A percentile compares a stretch with the other conserved stretches of the same genome.
Evolutionary conservation across 2,797 vertebrate genomes (phyloP).

Genomic region (Sarcophilus harrisii): DNA sequence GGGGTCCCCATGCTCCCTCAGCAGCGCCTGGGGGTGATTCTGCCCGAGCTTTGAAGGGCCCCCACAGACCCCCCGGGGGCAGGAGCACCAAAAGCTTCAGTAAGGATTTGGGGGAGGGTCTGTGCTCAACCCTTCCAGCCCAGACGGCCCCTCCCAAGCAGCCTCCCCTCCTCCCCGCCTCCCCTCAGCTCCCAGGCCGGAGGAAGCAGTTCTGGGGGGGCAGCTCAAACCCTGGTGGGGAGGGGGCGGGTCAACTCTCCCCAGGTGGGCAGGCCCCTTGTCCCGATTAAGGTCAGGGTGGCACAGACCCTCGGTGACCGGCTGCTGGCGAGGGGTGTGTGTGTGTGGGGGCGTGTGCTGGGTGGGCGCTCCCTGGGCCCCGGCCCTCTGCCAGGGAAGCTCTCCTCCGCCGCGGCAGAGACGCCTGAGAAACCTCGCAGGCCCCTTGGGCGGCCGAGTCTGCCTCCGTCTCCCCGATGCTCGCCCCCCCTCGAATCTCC

Average conservation of each 20-base stretch:
- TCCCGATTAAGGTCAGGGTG: constrained; percentile 9
- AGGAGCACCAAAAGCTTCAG: neutral
- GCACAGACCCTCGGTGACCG: neutral
- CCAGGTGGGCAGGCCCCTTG: neutral
- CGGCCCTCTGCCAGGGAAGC: too few relatives aligned
- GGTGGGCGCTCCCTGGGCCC: neutral
- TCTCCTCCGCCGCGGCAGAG: too few relatives aligned
- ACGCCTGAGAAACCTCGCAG: too few relatives aligned
- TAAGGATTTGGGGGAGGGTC: neutral
- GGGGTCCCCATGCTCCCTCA: neutral
- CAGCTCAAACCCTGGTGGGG: neutral
- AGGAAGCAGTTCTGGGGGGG: neutral
- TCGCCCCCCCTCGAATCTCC: too few relatives aligned
- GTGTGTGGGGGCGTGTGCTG: neutral
- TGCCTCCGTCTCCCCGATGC: neutral
- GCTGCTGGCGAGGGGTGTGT: constrained; percentile 69
- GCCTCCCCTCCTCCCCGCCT: neutral
- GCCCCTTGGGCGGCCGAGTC: neutral
- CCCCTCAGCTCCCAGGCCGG: neutral
- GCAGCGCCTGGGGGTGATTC: rapidly evolving
- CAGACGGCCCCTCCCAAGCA: neutral
- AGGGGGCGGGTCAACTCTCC: neutral
- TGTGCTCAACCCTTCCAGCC: neutral
- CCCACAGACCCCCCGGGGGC: neutral
- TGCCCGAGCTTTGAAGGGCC: too few relatives aligned